Evolutionary conservation across 2,113 vertebrate species (phyloP).

Genomic region (Chelonoidis abingdonii): DNA sequence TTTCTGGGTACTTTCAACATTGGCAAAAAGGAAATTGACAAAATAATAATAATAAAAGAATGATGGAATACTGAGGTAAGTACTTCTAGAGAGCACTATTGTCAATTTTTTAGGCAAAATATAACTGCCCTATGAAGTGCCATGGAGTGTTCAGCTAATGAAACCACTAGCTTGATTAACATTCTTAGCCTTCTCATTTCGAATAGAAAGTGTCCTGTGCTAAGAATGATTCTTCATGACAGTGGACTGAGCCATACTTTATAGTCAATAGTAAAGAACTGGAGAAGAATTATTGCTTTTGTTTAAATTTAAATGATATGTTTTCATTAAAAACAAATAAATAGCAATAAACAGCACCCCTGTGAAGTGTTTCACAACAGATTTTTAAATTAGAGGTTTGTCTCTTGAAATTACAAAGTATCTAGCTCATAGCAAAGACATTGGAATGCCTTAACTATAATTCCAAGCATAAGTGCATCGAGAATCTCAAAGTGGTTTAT

Average conservation of each 20-base stretch:
- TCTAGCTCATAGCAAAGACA: neutral
- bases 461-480: neutral
- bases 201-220: neutral
- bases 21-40: neutral
- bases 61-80: neutral
- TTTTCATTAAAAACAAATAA: neutral
- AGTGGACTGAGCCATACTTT: neutral
- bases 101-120: neutral
- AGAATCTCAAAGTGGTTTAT: neutral
- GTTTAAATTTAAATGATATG: rapidly evolving
- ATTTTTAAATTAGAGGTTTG: rapidly evolving
- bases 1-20: neutral
- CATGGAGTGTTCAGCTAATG: neutral
- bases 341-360: rapidly evolving
- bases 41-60: neutral
- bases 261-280: neutral
- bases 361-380: neutral
- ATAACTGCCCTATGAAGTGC: neutral
- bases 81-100: neutral
- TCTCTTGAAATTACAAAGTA: neutral
- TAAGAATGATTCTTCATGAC: neutral
- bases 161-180: neutral
- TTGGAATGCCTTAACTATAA: neutral
- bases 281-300: neutral
- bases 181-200: neutral